These are phyloP conservation scores for Stichodactyla helianthus DNA, from an alignment of 64 coral and sea anemone genomes.

Conservation along the genomic window DNA sequence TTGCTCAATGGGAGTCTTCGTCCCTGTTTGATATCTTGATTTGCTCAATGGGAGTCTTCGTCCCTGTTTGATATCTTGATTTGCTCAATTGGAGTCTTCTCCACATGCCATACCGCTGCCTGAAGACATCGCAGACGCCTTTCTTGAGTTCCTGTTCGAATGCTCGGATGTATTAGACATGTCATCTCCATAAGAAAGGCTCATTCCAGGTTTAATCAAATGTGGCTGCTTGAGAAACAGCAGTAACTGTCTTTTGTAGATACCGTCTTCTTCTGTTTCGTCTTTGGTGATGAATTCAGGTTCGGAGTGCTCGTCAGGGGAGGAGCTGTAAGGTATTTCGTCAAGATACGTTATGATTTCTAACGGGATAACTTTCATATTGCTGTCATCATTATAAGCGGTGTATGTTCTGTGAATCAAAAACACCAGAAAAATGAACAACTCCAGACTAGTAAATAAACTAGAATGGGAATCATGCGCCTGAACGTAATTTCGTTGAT, in stretches of 20 bases:
- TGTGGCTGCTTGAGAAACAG: constrained; percentile 53
- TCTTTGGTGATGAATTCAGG: constrained; percentile 50
- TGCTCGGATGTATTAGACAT: constrained; percentile 35
- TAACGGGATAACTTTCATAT: constrained; percentile 18
- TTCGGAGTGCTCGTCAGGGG: constrained; percentile 8
- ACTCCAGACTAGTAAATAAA: too few relatives aligned
- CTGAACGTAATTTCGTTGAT: too few relatives aligned
- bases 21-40: not conserved
- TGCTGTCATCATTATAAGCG: not conserved
- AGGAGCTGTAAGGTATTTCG: not conserved
- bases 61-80: not conserved
- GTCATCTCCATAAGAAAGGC: constrained; percentile 21
- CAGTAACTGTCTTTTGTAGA: constrained; percentile 53
- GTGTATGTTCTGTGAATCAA: not conserved
- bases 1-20: not conserved
- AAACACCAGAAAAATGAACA: too few relatives aligned
- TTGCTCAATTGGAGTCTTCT: not conserved
- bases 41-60: not conserved
- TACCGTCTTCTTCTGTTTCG: constrained; percentile 31
- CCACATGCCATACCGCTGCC: not conserved
- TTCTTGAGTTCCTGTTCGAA: constrained; percentile 22
- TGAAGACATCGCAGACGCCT: not conserved
- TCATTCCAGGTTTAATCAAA: constrained; percentile 21
- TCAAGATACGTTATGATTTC: constrained; percentile 42
- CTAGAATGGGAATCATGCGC: too few relatives aligned